Evolutionary conservation across 2,888 invertebrate species (phyloP), one percentile per base, ranked within the genome.

Genomic region (Polyommatus icarus): DNA sequence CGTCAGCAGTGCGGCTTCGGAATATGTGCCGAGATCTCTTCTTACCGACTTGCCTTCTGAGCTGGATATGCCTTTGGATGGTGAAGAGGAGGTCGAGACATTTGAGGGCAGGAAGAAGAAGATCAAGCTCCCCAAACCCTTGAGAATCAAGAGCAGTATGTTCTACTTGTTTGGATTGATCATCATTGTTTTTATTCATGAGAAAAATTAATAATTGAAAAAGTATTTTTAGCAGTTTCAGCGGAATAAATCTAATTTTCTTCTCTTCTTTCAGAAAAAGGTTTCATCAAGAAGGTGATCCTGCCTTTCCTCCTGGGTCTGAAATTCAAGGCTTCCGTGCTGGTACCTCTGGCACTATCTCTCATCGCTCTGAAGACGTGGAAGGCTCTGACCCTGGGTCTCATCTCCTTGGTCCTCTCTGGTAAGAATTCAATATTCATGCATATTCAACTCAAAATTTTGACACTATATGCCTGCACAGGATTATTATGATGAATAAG

Each of bases 291-390:
- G 93, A 97, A 97, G 91, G 96, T 98, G 76, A 94, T 98, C 86
- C 95, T 98, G 83, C 98, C 98, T 72, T 98, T 98, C 95, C 95
- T 98, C 78, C 93, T 98, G 83, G 98, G 98, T 81, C 93, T 98
- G 81, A 98, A 98, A 89, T 97, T 98, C 94, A 98, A 98, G 91
- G 96, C 97, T 76, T 97, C 97, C 29, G 97, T 97, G 50, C 89
- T 98, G 84, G 97, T 97, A 71, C 98, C 98, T 0, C 89, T 98
- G 80, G 97, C 97, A 18, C 94, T 98, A 78, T 97, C 97, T 57
- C 91, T 98, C 79, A 98, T 98, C 85, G 98, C 98, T 0, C 93
- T 98, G 78, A 98, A 98, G 90, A 97, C 98, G 20, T 98, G 98
- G 98, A 98, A 98, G 89, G 98, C 98, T 71, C 93, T 98, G 83